Base-by-base conservation (phyloP, 2,888 invertebrate species). In the Nomada fabriciana region DNA sequence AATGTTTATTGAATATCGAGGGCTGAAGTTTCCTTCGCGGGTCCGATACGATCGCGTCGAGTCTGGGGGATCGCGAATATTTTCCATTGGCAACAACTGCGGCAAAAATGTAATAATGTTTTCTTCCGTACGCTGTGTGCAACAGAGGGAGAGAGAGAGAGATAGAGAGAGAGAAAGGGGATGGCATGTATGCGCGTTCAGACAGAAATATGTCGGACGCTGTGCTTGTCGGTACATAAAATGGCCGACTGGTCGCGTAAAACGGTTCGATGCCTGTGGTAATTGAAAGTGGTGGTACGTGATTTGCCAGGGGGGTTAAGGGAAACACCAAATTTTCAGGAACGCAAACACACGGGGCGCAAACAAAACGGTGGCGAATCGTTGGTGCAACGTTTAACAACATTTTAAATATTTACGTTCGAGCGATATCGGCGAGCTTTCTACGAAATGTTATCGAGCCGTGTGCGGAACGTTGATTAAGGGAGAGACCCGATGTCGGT, bases 291-390 rank as follows among this genome's bases (percentile, higher is more conserved):
- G 25, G 53, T 23, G 47, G 69, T 64, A 20, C 71, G 43, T 42
- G 61, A 71, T 77, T 77, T 65, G 36, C 70, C 65, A 42, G 77
- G 70, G 67, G 71, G 36, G 5, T 80, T 79, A 65, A 57, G 42
- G 50, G 55, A 53, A 55, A 72, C 63, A 36, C 23, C 67, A 52
- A 80, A 80, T 55, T 77, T 77, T 71, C 77, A 67, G 53, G 25
- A 67, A 77, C 61, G 61, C 61, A 57, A 77, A 72, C 43, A 55
- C 55, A 36, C 13, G 9, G 0, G 15, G 2, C 2, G 53, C 15
- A 61, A 76, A 76, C 47, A 43, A 70, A 68, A 53, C 53, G 55
- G 53, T 36, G 36, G 36, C 43, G 29, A 55, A 55, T 60, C 70
- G 23, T 53, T 18, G 36, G 57, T 13, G 18, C 43, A 43, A 10